A percentile compares a stretch with the other conserved stretches of the same genome.
phyloP scores from a whole-genome alignment of 1,140 invertebrate genomes.

The Vollenhovia emeryi region DNA sequence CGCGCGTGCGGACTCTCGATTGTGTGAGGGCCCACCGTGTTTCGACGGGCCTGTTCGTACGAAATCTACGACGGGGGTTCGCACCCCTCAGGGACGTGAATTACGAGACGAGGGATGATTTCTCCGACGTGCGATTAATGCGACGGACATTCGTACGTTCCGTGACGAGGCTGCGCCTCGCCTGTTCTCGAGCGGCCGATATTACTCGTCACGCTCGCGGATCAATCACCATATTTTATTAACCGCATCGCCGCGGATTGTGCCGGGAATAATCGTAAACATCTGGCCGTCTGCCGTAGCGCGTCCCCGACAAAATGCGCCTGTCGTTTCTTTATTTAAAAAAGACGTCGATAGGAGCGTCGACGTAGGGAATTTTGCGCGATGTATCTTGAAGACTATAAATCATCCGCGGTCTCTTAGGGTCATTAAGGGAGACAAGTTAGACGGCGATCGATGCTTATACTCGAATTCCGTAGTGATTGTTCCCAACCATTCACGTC shows the following conservation, averaged over 20 bases:
- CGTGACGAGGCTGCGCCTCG: slow-evolving; percentile 23
- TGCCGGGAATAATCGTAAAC: neutral
- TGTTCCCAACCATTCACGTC: slow-evolving; percentile 49
- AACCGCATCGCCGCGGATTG: neutral
- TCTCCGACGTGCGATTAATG: slow-evolving; percentile 64
- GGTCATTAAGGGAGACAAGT: slow-evolving; percentile 45
- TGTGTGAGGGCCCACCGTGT: neutral
- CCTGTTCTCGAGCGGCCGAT: neutral
- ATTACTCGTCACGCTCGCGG: neutral
- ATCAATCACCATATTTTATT: slow-evolving; percentile 14
- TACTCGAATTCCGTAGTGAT: slow-evolving; percentile 39
- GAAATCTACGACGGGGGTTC: slow-evolving; percentile 33
- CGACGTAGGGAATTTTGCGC: slow-evolving; percentile 7
- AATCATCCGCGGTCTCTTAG: slow-evolving; percentile 34
- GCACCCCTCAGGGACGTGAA: slow-evolving; percentile 8
- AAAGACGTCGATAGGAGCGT: neutral
- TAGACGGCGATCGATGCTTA: slow-evolving; percentile 23
- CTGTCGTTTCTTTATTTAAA: neutral
- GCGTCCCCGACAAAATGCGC: neutral
- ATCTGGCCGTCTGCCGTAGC: neutral
- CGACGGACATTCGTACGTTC: neutral
- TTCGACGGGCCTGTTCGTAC: slow-evolving; percentile 6
- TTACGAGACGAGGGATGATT: slow-evolving; percentile 59
- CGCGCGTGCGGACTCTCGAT: neutral
- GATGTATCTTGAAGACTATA: slow-evolving; percentile 26